Evolutionary conservation across 2,797 vertebrate species (phyloP).

Genomic region (Poecilia picta): DNA sequence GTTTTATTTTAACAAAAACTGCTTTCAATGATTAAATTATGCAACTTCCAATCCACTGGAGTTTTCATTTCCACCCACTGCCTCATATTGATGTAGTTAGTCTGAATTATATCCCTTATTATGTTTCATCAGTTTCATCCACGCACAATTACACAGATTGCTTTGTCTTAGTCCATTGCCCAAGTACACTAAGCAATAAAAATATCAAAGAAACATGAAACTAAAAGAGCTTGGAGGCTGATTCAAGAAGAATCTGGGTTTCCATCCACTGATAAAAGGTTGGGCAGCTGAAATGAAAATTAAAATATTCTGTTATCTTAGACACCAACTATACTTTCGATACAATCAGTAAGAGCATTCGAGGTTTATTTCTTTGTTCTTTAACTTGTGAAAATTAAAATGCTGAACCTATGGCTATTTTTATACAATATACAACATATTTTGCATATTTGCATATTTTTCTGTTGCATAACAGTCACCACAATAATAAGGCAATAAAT

Average conservation of each 20-base stretch:
- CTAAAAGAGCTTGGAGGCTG: neutral
- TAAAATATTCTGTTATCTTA: neutral
- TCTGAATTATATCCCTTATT: constrained; percentile 54
- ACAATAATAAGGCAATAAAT: neutral
- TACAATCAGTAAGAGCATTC: neutral
- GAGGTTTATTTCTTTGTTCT: neutral
- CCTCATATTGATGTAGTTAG: constrained; percentile 5
- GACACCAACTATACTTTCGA: neutral
- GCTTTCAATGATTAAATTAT: constrained; percentile 17
- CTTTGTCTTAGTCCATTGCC: constrained; percentile 44
- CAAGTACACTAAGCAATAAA: constrained; percentile 34
- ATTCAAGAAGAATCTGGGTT: neutral
- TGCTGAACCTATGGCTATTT: neutral
- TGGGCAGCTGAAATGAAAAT: neutral
- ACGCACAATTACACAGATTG: constrained; percentile 33
- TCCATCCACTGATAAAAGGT: too few species aligned
- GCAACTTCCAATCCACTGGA: constrained; percentile 26
- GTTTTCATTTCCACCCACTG: constrained; percentile 13
- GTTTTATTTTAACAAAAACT: constrained; percentile 6
- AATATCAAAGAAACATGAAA: neutral
- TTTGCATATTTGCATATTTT: neutral
- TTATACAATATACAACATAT: neutral
- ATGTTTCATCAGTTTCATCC: constrained; percentile 48
- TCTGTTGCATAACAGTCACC: neutral
- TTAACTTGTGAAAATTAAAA: neutral